Percentiles rank a stretch among this genome's conserved stretches.
phyloP scores from a whole-genome alignment of 2,888 invertebrate species.

The Cephus pygmeus region DNA sequence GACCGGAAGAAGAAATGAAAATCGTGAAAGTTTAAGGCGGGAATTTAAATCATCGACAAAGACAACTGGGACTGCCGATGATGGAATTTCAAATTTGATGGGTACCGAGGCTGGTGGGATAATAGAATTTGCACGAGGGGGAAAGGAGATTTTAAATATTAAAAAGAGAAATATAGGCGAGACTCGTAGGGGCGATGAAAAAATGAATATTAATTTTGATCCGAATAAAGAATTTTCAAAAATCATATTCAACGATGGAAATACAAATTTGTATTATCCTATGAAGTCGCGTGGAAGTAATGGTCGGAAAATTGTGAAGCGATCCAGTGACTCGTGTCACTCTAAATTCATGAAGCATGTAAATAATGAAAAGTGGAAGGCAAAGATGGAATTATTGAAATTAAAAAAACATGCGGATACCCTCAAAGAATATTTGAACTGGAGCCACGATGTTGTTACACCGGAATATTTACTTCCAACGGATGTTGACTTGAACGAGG shows the following conservation, averaged over 20 bases:
- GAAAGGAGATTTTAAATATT: background rate
- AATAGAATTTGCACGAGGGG: background rate
- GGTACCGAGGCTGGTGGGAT: background rate
- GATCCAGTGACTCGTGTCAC: background rate
- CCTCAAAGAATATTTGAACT: constrained; percentile 36
- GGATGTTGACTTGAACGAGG: background rate
- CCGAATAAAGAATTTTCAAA: background rate
- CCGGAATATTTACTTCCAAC: constrained; percentile 8
- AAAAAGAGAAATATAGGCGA: background rate
- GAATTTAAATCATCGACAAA: background rate
- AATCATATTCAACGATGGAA: background rate
- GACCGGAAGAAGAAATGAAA: background rate
- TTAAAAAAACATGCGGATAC: constrained; percentile 36
- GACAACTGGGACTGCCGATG: background rate
- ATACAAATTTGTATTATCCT: background rate
- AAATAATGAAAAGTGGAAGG: constrained; percentile 26
- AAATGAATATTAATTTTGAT: background rate
- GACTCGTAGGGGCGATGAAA: background rate
- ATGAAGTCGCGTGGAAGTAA: too few relatives aligned
- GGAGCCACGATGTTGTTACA: constrained; percentile 25
- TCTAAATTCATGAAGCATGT: background rate
- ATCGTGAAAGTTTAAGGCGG: background rate
- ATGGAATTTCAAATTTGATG: constrained; percentile 5
- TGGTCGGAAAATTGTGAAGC: background rate
- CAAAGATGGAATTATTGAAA: constrained; percentile 36